Conservation (phyloP, 2,113 vertebrate species). For the Glareola pratincola region DNA sequence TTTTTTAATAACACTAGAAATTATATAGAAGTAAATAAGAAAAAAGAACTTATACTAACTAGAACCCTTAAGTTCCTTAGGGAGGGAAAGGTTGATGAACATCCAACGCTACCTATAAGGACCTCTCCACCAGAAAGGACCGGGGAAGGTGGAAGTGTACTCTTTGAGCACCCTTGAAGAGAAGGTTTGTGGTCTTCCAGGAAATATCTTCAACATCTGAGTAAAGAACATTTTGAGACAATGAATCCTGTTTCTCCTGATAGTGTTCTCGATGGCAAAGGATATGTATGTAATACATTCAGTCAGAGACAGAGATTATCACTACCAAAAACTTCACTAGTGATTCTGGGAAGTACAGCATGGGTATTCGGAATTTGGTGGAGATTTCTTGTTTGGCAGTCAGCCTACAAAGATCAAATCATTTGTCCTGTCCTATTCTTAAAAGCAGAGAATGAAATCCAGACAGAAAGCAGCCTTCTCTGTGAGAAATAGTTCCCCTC, state of each 20-base stretch:
- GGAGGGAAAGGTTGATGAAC: neutral
- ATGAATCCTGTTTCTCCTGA: neutral
- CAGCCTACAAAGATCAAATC: neutral
- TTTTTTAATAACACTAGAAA: neutral
- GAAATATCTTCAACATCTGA: neutral
- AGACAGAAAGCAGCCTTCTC: neutral
- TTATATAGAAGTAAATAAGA: neutral
- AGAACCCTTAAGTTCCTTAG: neutral
- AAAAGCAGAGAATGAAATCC: constrained; percentile 11
- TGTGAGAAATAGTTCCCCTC: neutral
- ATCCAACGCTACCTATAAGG: neutral
- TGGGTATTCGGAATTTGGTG: neutral
- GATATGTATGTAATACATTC: neutral
- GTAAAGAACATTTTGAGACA: neutral
- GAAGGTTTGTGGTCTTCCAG: neutral
- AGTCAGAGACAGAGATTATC: neutral
- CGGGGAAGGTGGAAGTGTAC: neutral
- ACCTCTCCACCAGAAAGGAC: neutral
- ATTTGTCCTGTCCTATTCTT: neutral
- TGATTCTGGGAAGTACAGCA: neutral
- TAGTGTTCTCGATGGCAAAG: neutral
- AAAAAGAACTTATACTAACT: neutral
- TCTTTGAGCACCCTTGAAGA: neutral
- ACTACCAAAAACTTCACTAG: neutral
- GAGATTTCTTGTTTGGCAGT: neutral